Percentiles rank a stretch among this genome's conserved stretches.
phyloP scores from a whole-genome alignment of 2,113 vertebrate genomes.

The Osmerus mordax region DNA sequence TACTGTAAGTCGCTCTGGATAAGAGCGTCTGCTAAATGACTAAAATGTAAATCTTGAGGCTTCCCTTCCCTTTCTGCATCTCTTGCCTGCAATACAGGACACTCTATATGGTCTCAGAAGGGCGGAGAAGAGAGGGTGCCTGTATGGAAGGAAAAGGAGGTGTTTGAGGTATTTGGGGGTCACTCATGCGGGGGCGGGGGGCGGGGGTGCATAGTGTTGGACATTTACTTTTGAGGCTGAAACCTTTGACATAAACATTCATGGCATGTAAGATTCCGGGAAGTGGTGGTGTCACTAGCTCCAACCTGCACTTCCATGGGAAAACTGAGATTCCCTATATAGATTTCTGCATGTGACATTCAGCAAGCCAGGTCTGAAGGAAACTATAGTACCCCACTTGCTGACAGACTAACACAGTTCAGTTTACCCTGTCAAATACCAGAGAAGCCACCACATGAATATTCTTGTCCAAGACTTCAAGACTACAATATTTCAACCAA shows the following conservation, averaged over 20 bases:
- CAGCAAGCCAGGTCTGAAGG: too few species aligned
- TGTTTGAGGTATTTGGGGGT: slow-evolving; percentile 23
- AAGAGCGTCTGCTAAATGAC: too few species aligned
- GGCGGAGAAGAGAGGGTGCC: not conserved
- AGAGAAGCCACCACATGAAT: not conserved
- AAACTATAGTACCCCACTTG: too few species aligned
- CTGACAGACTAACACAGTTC: too few species aligned
- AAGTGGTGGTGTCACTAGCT: not conserved
- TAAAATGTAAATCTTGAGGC: slow-evolving; percentile 38
- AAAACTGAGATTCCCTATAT: too few species aligned
- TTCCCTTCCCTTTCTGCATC: not conserved
- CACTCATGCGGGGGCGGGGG: not conserved
- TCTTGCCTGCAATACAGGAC: not conserved
- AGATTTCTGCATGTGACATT: too few species aligned
- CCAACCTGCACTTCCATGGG: too few species aligned
- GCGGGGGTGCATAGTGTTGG: slow-evolving; percentile 23
- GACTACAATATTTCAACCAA: not conserved
- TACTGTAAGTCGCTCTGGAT: too few species aligned
- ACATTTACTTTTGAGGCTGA: slow-evolving; percentile 27
- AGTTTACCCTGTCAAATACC: too few species aligned
- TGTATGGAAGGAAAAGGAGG: not conserved
- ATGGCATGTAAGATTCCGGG: slow-evolving; percentile 2
- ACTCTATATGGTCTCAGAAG: slow-evolving; percentile 35
- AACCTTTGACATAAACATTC: slow-evolving; percentile 15
- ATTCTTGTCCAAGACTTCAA: not conserved